Evolutionary conservation across 2,113 vertebrate species (phyloP).

Genomic region (Malurus cyaneus): DNA sequence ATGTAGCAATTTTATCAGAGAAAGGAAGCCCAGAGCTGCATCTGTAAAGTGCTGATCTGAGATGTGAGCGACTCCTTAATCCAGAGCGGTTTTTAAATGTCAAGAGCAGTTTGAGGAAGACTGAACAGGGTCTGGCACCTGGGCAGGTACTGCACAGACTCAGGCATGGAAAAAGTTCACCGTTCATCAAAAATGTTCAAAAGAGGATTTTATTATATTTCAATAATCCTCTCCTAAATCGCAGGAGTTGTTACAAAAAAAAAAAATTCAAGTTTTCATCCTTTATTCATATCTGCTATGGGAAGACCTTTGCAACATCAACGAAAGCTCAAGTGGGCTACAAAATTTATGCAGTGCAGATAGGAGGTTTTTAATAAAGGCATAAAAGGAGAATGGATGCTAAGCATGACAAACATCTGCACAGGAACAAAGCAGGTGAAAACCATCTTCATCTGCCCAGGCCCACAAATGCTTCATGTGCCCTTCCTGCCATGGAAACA

Average conservation of each 20-base stretch:
- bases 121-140: not conserved
- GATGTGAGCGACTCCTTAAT: not conserved
- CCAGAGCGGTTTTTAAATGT: not conserved
- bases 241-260: not conserved
- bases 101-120: not conserved
- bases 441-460: not conserved
- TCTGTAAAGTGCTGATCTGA: not conserved
- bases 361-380: constrained; percentile 8
- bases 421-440: constrained; percentile 32
- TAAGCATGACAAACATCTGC: constrained; percentile 9
- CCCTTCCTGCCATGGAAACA: constrained; percentile 5
- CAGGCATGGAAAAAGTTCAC: not conserved
- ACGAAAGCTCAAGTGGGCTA: not conserved
- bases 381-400: not conserved
- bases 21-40: not conserved
- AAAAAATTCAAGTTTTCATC: not conserved
- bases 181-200: not conserved
- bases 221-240: not conserved
- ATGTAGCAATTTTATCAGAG: not conserved
- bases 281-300: not conserved
- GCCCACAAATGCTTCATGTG: not conserved
- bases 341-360: not conserved
- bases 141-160: rapidly evolving
- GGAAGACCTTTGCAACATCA: not conserved
- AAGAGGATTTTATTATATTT: not conserved